Evolutionary conservation across 2,113 vertebrate species (phyloP), one percentile per base, ranked within the genome.

Genomic region (Puma concolor): DNA sequence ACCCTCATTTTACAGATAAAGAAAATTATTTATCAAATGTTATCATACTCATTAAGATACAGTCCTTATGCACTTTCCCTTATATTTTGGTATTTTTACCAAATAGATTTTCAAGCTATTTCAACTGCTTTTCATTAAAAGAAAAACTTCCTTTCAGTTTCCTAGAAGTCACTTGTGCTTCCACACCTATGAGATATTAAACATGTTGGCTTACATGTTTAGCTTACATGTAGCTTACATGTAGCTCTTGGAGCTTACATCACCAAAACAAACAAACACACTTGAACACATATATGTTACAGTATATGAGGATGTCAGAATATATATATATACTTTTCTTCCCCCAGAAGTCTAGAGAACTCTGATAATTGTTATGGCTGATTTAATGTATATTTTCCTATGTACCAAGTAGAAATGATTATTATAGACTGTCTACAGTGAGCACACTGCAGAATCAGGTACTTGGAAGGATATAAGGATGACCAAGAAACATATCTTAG

Each of bases 121-220:
- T 81, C n/a, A 89, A 95, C 23, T 88, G 19, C 2, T 33, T 69
- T 48, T 93, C 25, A 82, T 82, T 91, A n/a, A 93, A 89, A 76
- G 29, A 25, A 29, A 79, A 93, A 72, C 7, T 36, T 50, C n/a
- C 13, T 91, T 86, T 82, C 57, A 88, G 44, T 63, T 95, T 97
- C 4, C 16, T 54, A n/a, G 15, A 76, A 44, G 50, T 7, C 17
- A 36, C 5, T 27, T 31, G 7, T 1, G 36, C 41, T 85, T 66
- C 19, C 44, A 48, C 23, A 93, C 4, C 4, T 87, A 17, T 80
- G 7, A 74, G 5, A 19, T 83, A 8, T 41, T 89, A 87, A 92
- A 52, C 4, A 88, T 13, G 1, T 16, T 48, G 0, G 5, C 11
- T 13, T 81, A 44, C 44, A 9, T 44, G 8, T 44, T 44, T 44